Base-by-base conservation (phyloP, 2,113 vertebrate species). In the Oxyruncus cristatus region DNA sequence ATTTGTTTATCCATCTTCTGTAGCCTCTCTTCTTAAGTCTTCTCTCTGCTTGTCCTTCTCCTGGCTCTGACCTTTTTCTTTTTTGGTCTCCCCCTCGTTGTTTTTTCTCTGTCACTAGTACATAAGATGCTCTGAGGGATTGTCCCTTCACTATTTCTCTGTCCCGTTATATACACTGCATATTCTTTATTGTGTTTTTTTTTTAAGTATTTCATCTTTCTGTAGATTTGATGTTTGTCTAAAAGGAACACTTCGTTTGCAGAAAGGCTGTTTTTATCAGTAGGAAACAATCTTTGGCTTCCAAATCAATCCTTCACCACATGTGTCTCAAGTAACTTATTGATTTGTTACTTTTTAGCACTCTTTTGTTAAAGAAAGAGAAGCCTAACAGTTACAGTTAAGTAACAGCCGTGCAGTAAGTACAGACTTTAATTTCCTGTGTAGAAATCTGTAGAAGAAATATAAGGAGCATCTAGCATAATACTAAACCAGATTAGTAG, bases 401-500 rank as follows among this genome's bases (percentile, higher is more conserved):
- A 91, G 80, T 89, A 86, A 92, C 50, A 95, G 52, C 63, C 66
- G 53, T 89, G 71, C 52, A 74, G 76, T 96, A 95, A 95, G 55
- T 85, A 91, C 55, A 89, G 88, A 92, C 85, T 97, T 98, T 96
- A 97, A 97, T 97, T 97, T 97, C 96, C 95, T 97, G 94, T 98
- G 72, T 61, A 94, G 92, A 95, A 92, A 96, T 92, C 47, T 94
- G 76, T 88, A 59, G 58, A 91, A 97, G 74, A 96, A 97, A 94
- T 47, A 56, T 6, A 70, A 94, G 73, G 74, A 96, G 74, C 85
- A 85, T 94, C 67, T 63, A 92, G 74, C 89, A 95, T 80, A 94
- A 78, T 76, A 79, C 66, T 66, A 82, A 79, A 81, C 33, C 47
- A 79, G 46, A 93, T 85, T 95, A 93, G 73, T 94, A 96, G 73